A percentile compares a stretch with the other conserved stretches of the same genome.
Evolutionary conservation across 2,113 vertebrate species (phyloP).

Genomic region (Pardalotus punctatus): DNA sequence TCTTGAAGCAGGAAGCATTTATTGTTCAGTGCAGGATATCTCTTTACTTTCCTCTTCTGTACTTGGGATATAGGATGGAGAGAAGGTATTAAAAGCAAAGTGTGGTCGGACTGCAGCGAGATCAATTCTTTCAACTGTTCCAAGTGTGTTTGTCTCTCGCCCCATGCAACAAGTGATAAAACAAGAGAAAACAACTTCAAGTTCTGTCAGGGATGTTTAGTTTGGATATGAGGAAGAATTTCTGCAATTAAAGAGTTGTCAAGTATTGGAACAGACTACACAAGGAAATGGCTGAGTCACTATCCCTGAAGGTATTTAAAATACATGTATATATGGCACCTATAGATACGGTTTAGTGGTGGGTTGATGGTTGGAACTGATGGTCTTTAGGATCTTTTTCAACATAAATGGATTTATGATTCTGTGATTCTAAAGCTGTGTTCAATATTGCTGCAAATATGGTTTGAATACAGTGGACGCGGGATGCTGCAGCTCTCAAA

Average conservation of each 20-base stretch:
- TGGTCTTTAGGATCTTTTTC: background rate
- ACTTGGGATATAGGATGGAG: background rate
- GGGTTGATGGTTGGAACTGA: background rate
- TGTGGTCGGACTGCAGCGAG: rapidly evolving
- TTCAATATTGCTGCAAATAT: background rate
- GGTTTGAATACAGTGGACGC: background rate
- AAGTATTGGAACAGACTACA: background rate
- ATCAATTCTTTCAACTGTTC: background rate
- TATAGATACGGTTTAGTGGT: background rate
- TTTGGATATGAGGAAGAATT: background rate
- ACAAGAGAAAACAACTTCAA: background rate
- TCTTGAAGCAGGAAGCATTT: background rate
- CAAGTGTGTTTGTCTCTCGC: background rate
- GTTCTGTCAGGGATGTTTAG: background rate
- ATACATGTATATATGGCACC: background rate
- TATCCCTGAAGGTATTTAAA: background rate
- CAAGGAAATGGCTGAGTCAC: background rate
- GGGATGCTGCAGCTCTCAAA: background rate
- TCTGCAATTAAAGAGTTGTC: background rate
- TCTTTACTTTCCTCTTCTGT: background rate
- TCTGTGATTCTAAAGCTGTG: background rate
- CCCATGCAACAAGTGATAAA: background rate
- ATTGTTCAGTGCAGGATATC: background rate
- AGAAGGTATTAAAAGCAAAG: background rate
- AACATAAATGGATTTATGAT: background rate